Base-by-base conservation (phyloP, 2,797 vertebrate species). In the Muscicapa striata region DNA sequence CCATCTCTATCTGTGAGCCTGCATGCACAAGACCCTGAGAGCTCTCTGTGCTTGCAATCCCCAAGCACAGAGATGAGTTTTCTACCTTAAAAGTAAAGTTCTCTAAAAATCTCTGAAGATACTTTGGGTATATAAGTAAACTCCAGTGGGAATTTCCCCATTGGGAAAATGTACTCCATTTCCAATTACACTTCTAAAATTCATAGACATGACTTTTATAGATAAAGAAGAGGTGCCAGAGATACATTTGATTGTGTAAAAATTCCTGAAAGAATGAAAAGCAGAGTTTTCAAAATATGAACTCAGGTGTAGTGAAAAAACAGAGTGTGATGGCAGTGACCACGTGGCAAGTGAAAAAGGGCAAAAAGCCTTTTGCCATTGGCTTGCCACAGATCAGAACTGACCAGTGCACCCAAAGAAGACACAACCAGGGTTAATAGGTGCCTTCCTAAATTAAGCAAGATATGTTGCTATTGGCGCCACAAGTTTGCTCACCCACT, bases 281-380 rank as follows among this genome's bases (percentile, higher is more conserved):
- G 5, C 22, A 64, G 29, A 18, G 9, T 41, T 83, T 90, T 62
- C 43, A 78, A 61, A 80, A 23, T 21, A 83, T 1, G 5, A 74
- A 38, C 32, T 8, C 52, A 79, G 23, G 16, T 54, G 9, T 19
- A 62, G 43, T 10, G 32, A 75, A 79, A 87, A 78, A 45, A 54
- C 8, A 26, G 46, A 29, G 36, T 0, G 0, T 6, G 5, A 83
- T 36, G 45, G 49, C 41, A 58, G 40, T 0, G 0, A 16, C 27
- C 48, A 67, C 0, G 0, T 7, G 16, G 30, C 46, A 84, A 78
- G 10, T 0, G 0, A 17, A 59, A 5, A 2, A 68, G 48, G n/a
- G 21, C 1, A 3, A 67, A 86, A 9, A 77, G 3, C 10, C 18
- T 2, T 0, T 52, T 68, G 6, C 18, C 1, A 1, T 4, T 2